phyloP scores from a whole-genome alignment of 1,140 invertebrate species.

The Drosophila navojoa region DNA sequence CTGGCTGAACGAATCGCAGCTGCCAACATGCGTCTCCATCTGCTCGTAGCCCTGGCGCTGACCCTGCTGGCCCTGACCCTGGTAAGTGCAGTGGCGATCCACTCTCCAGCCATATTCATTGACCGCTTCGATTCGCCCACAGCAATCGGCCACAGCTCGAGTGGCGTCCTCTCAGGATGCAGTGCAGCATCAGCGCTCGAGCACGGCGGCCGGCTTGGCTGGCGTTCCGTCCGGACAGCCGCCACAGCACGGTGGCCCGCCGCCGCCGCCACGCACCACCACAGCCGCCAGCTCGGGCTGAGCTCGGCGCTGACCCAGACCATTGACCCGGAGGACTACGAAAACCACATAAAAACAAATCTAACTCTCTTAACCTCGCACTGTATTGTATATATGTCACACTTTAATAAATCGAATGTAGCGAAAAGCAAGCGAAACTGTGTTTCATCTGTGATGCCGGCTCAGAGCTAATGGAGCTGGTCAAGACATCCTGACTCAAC shows the following conservation, averaged over 20 bases:
- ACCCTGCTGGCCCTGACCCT: slow-evolving; percentile 40
- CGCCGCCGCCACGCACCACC: slow-evolving; percentile 49
- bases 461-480: too few relatives aligned
- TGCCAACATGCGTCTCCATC: slow-evolving; percentile 57
- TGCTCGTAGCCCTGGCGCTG: slow-evolving; percentile 50
- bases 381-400: slow-evolving; percentile 3
- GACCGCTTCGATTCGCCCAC: background rate
- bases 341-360: background rate
- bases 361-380: slow-evolving; percentile 2
- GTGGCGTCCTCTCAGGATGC: slow-evolving; percentile 2
- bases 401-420: slow-evolving; percentile 29
- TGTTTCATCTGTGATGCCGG: background rate
- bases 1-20: slow-evolving; percentile 34
- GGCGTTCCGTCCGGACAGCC: slow-evolving; percentile 33
- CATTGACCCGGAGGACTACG: background rate
- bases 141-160: slow-evolving; percentile 42
- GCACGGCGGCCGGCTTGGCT: slow-evolving; percentile 18
- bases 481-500: too few relatives aligned
- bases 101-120: background rate
- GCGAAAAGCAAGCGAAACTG: background rate
- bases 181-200: slow-evolving; percentile 30
- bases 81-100: slow-evolving; percentile 29
- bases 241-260: slow-evolving; percentile 32
- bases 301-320: too few relatives aligned
- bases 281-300: slow-evolving; percentile 42